Evolutionary conservation across 2,113 vertebrate species (phyloP).

Genomic region (Cisticola juncidis): DNA sequence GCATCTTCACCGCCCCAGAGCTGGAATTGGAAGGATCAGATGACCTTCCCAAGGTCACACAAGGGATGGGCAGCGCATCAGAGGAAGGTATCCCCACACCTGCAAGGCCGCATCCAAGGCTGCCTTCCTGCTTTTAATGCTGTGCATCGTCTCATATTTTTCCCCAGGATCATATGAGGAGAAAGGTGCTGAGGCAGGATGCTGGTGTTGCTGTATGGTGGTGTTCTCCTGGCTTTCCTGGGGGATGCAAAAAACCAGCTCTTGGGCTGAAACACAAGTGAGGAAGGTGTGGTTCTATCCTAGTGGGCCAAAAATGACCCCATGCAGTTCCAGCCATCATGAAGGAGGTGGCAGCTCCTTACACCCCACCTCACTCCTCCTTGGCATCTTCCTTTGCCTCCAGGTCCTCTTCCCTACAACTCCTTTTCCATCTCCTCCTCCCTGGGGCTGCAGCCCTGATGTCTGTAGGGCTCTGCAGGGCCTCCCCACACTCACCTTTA

Average conservation of each 20-base stretch:
- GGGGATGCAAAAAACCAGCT: background rate
- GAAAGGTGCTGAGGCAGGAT: background rate
- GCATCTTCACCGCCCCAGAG: background rate
- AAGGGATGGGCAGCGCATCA: background rate
- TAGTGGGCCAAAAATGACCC: background rate
- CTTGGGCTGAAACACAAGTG: background rate
- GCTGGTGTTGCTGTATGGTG: accelerated
- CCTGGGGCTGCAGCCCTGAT: background rate
- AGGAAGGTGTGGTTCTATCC: background rate
- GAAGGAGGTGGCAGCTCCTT: background rate
- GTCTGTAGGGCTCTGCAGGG: background rate
- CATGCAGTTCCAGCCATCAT: background rate
- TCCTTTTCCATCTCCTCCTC: background rate
- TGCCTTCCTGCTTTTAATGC: background rate
- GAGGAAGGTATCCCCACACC: background rate
- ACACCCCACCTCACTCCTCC: background rate
- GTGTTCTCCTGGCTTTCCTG: background rate
- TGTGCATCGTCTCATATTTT: background rate
- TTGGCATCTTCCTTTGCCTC: background rate
- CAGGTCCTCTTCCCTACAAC: background rate
- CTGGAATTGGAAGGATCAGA: background rate
- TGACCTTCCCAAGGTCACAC: background rate
- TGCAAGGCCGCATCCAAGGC: background rate
- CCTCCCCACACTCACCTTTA: background rate
- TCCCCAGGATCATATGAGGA: background rate